Percentiles rank a stretch among this genome's conserved stretches.
Evolutionary conservation across 2,797 vertebrate species (phyloP).

Genomic region (Pelochelys cantorii): DNA sequence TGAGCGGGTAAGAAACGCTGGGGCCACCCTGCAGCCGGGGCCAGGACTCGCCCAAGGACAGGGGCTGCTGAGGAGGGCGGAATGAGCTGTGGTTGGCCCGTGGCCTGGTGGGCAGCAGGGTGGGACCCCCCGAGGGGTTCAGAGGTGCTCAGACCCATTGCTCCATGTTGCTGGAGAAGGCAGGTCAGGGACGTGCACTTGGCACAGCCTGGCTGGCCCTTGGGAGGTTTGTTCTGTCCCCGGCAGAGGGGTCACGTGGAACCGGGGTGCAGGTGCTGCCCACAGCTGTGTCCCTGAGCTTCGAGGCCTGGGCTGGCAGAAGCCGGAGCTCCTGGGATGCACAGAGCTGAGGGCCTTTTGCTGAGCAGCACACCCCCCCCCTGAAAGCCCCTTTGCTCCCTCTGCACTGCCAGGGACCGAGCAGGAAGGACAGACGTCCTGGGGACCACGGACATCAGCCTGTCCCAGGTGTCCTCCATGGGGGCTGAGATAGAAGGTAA

Average conservation of each 20-base stretch:
- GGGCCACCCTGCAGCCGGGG: too few species aligned
- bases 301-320: not conserved
- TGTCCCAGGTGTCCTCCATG: slow-evolving; percentile 69
- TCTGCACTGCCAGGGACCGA: slow-evolving; percentile 16
- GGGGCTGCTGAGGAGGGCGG: not conserved
- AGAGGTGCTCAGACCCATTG: not conserved
- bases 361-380: not conserved
- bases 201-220: not conserved
- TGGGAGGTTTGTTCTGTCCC: not conserved
- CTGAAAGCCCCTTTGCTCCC: fast-evolving
- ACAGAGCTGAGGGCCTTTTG: not conserved
- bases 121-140: not conserved
- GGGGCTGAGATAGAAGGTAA: slow-evolving; percentile 71
- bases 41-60: not conserved
- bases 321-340: not conserved
- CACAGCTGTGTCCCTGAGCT: not conserved
- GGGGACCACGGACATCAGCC: slow-evolving; percentile 51
- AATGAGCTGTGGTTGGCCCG: not conserved
- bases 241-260: too few species aligned
- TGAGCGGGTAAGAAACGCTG: slow-evolving; percentile 65
- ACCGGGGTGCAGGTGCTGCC: not conserved
- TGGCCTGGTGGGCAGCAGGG: not conserved
- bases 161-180: not conserved
- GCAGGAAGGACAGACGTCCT: slow-evolving; percentile 11
- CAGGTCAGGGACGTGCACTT: too few species aligned